Evolutionary conservation across 2,888 invertebrate genomes (phyloP), one percentile per base, ranked within the genome.

Genomic region (Diogma glabrata): DNA sequence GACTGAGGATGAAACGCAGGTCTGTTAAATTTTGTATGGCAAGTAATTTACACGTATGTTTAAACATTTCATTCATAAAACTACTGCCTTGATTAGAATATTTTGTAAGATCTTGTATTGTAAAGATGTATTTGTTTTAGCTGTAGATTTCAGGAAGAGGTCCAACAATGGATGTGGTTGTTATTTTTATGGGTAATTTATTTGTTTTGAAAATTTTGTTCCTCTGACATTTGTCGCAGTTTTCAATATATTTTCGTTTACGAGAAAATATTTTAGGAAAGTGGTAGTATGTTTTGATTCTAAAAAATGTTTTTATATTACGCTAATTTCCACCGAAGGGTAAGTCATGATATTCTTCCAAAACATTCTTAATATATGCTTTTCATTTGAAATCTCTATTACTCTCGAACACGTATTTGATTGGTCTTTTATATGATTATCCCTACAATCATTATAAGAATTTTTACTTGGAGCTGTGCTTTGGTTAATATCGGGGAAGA

Each of bases 101-200:
- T 60, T 66, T 65, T 0, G 63, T 60, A 6, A 64, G 50, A 52
- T 64, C 62, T 57, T 63, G 62, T 3, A 63, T 14, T 0, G 64
- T 64, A 12, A 67, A n/a, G 48, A 22, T 50, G 33, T 33, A 33
- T n/a, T 38, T 38, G 16, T 38, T 38, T 38, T 16, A 8, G 16
- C 16, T 38, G 16, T 38, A 16, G 3, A 16, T 14, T 14, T 38
- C 14, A 38, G 16, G 14, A 38, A 38, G 3, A 16, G 38, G 38
- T 38, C 38, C 38, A 38, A 38, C 38, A 4, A 38, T n/a, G n/a
- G n/a, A n/a, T n/a, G n/a, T n/a, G n/a, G n/a, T n/a, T n/a, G 33
- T 38, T 38, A 38, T 38, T 3, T 38, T 38, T 16, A 38, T 38
- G 7, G 38, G 16, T 3, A 38, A 9, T 3, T 38, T 10, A 14